Conservation (phyloP, 2,888 invertebrate species). For the Anagyrus pseudococci region DNA sequence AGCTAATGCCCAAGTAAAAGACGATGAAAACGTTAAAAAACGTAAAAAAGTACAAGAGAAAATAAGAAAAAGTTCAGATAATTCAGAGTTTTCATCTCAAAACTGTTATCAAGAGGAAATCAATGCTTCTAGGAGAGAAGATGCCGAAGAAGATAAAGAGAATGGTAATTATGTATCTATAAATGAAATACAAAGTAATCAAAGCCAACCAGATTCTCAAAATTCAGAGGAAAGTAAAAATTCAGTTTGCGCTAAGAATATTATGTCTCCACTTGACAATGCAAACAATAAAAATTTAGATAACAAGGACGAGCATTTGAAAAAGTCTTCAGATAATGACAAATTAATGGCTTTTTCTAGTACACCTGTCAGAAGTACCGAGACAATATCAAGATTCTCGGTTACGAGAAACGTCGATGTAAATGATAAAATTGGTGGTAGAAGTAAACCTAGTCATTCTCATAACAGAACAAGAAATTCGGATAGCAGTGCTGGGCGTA, state of each 20-base stretch:
- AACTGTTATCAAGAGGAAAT: constrained; percentile 24
- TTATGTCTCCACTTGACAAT: constrained; percentile 15
- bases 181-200: constrained; percentile 9
- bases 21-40: constrained; percentile 41
- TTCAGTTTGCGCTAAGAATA: constrained; percentile 12
- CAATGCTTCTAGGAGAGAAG: constrained; percentile 5
- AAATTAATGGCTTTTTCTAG: constrained; percentile 7
- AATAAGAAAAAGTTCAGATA: constrained; percentile 40
- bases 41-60: constrained; percentile 43
- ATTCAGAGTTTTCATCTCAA: constrained; percentile 31
- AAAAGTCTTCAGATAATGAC: constrained; percentile 13
- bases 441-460: constrained; percentile 28
- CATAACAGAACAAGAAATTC: constrained; percentile 25
- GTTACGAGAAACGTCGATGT: constrained; percentile 39
- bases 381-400: constrained; percentile 38
- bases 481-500: constrained; percentile 40
- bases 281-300: constrained; percentile 31
- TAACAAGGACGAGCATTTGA: constrained; percentile 21
- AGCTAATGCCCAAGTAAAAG: constrained; percentile 43
- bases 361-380: constrained; percentile 28
- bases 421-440: constrained; percentile 36
- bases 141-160: constrained; percentile 30
- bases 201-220: constrained; percentile 13
- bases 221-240: constrained; percentile 27
- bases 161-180: constrained; percentile 28